Evolutionary conservation across 2,888 invertebrate genomes (phyloP).

Genomic region (Rhagophthalmus giganteus): DNA sequence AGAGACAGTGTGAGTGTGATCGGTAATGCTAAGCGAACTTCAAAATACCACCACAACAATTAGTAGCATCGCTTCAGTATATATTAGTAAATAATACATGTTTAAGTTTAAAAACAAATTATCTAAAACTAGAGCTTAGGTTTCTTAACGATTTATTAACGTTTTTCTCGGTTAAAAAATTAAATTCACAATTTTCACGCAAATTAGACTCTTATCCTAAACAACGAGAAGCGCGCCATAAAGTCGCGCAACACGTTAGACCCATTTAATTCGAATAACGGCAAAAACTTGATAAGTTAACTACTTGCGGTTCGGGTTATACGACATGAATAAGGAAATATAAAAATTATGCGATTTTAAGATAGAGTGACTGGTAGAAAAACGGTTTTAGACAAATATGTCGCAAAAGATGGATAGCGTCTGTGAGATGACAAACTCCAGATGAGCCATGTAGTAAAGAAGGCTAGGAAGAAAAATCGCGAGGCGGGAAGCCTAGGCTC

Average conservation of each 20-base stretch:
- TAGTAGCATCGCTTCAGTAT: no score
- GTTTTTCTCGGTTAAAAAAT: no score
- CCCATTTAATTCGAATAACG: not conserved
- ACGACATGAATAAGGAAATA: conserved; percentile 4
- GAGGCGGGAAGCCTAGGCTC: conserved; percentile 43
- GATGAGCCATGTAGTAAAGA: conserved; percentile 38
- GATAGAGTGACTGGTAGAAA: conserved; percentile 28
- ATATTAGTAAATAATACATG: no score
- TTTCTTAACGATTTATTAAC: no score
- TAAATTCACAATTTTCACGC: no score
- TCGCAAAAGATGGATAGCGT: conserved; percentile 40
- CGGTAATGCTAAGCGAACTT: no score
- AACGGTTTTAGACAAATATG: conserved; percentile 28
- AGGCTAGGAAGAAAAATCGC: conserved; percentile 36
- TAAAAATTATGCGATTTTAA: conserved; percentile 26
- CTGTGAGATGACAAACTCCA: conserved; percentile 41
- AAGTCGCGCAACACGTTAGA: no score
- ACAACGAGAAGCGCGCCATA: not conserved
- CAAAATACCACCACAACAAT: no score
- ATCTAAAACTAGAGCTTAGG: no score
- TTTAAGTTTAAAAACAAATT: no score
- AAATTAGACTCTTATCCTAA: not conserved
- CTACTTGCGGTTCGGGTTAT: not conserved
- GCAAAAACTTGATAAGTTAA: not conserved
- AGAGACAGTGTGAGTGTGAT: no score